Base-by-base conservation (phyloP, 2,888 invertebrate species). In the Sabellastarte sp. region DNA sequence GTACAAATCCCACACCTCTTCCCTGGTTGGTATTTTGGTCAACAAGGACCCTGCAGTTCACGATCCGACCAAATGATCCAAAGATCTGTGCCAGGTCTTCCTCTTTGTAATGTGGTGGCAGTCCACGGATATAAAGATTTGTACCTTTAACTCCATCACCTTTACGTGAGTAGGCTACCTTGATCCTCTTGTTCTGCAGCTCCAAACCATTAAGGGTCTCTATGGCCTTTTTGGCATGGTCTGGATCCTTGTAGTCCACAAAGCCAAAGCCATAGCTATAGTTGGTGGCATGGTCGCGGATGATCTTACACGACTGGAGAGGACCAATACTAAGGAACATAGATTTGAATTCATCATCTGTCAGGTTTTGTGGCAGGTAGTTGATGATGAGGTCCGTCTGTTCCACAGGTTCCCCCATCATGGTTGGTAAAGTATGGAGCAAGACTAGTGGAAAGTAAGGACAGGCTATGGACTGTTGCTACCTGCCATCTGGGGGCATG, bases 221-320 rank as follows among this genome's bases (percentile, higher is more conserved):
- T 71, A 95, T 93, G 57, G 95, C 95, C 74, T 91, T 88, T 63
- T 89, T 85, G 41, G 95, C 94, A 85, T 95, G 93, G 79, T 91
- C 91, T 70, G 91, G 90, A 66, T 90, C 89, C 61, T 90, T 88
- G 84, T 91, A 95, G 85, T 95, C 95, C 53, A 95, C 93, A 85
- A 96, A 96, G 50, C 95, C 96, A 85, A 95, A 96, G 51, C 96
- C 95, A 85, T 92, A 95, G 85, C 94, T 95, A 87, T 95, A 95
- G 59, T 93, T 93, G 84, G 95, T 94, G 89, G 74, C 65, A 59
- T 80, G 80, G 66, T 84, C 83, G 2, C 84, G 73, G n/a, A 84
- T 78, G 76, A 96, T 92, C 76, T 93, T 89, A 83, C 93, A 92
- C 75, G 91, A 92, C 81, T 93, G 93, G 57, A 96, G 89, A 29